Evolutionary conservation across 2,888 invertebrate genomes (phyloP), one percentile per base, ranked within the genome.

Genomic region (Orgyia antiqua): DNA sequence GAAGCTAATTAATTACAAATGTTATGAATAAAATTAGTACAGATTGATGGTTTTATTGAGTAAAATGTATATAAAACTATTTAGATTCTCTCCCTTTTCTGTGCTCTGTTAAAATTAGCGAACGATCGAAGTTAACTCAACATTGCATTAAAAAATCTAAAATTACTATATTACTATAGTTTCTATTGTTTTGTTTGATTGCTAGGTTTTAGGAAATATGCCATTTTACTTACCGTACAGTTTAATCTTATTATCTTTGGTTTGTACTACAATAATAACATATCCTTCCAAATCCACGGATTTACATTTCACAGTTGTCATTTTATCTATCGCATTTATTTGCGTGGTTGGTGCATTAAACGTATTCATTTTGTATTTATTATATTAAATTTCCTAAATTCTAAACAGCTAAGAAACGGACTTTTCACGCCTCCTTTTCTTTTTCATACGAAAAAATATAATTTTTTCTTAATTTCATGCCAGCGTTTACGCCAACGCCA

Each of bases 171-270:
- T n/a, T n/a, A n/a, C n/a, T n/a, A n/a, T n/a, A n/a, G n/a, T n/a
- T n/a, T n/a, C n/a, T n/a, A n/a, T n/a, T n/a, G n/a, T n/a, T n/a
- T n/a, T n/a, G n/a, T n/a, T n/a, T n/a, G n/a, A n/a, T n/a, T n/a
- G n/a, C n/a, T n/a, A n/a, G n/a, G n/a, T n/a, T n/a, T n/a, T n/a
- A n/a, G n/a, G n/a, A n/a, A n/a, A n/a, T n/a, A n/a, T n/a, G n/a
- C n/a, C n/a, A n/a, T n/a, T n/a, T n/a, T 10, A 73, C 84, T 79
- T 78, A 94, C 95, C 97, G 72, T 96, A 97, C 50, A 97, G 88
- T 88, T 96, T 97, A 64, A 96, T 94, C 88, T 95, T 95, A 77
- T 96, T 95, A 83, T 96, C 96, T 79, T 94, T 94, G 67, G 95
- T 95, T 87, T 96, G 96, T 55, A 96, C 95, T 72, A 97, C 89